Evolutionary conservation across 37 sponge, comb jelly and placozoan genomes (phyloP), one percentile per base, ranked within the genome.

Genomic region (Lycopodina hypogea): DNA sequence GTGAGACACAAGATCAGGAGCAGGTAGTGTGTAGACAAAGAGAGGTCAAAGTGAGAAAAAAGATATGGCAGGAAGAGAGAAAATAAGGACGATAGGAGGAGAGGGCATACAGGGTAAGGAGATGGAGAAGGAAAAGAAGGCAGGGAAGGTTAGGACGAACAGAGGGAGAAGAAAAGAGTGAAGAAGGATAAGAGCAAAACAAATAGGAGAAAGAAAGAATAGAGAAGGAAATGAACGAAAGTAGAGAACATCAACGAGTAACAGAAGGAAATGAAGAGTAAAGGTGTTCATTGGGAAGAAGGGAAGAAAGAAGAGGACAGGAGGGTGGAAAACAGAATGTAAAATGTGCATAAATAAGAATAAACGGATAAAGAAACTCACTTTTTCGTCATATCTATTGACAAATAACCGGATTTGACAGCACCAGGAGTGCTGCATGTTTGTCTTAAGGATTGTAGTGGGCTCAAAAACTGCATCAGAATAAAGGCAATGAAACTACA

Each of bases 381-480:
- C 66, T 17, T 30, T 32, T 65, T 65, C 34, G 66, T 30, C 34
- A 34, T 32, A 32, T 65, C 35, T 11, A 32, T 32, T 9, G 4
- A 17, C 17, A 74, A 39, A 42, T 70, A 70, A 21, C 87, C 84
- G 6, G 83, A 41, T 22, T 74, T 53, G 2, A 93, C 94, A 19
- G 87, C 50, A 17, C 86, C 85, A 26, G 94, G 94, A 58, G 90
- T 90, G 63, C 92, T 86, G 65, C 94, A 93, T 29, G 94, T 88
- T 63, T 84, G 88, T 32, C 94, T 26, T 41, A 93, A 88, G 12
- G 53, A 62, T 30, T 82, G 81, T 55, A 93, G 65, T 8, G 94
- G 94, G 42, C 70, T 63, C 78, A 93, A 34, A 45, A 93, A 18
- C 94, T 93, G 68, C 3, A 15, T n/a, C 67, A 23, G n/a, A n/a